Evolutionary conservation across 2,888 invertebrate genomes (phyloP), one percentile per base, ranked within the genome.

Genomic region (Drosophila kanekoi): DNA sequence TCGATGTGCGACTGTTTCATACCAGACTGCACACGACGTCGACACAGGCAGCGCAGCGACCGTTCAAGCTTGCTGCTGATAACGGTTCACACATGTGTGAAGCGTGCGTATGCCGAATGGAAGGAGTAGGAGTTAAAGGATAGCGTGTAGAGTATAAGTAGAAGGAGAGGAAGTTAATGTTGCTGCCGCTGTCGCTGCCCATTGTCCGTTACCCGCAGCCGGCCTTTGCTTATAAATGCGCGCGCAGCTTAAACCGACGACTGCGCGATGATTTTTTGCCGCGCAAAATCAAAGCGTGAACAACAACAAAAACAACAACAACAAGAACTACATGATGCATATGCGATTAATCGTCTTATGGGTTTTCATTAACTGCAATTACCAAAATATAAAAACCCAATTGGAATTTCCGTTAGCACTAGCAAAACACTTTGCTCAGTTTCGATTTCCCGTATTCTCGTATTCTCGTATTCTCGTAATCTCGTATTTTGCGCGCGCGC

Each of bases 201-300:
- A 59, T 58, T 64, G 76, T 69, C 68, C 67, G 62, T 56, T 72
- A 45, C 40, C 51, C 38, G 67, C 63, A 77, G 52, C 73, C 77
- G 76, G 73, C 73, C 56, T 65, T 61, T 49, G 51, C 40, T 49
- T 43, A 35, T 32, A 35, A 62, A 64, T 74, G 79, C 81, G 79
- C 79, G 81, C 79, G 79, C 79, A 79, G 45, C 79, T 79, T 80
- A 77, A 73, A 48, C 57, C 69, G 48, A 33, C 49, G 49, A 64
- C 61, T 40, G 53, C 58, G 48, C 65, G 38, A 56, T 60, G 16
- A 18, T 18, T 70, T 77, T 77, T 77, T 77, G 62, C 73, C 68
- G 78, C 76, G 78, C 70, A 67, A 72, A 64, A 48, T 44, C 48
- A 49, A 44, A 45, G 41, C 43, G 20, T 6, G 41, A 56, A 28